Evolutionary conservation across 2,888 invertebrate genomes (phyloP), one percentile per base, ranked within the genome.

Genomic region (Scaptomyza tumidula): DNA sequence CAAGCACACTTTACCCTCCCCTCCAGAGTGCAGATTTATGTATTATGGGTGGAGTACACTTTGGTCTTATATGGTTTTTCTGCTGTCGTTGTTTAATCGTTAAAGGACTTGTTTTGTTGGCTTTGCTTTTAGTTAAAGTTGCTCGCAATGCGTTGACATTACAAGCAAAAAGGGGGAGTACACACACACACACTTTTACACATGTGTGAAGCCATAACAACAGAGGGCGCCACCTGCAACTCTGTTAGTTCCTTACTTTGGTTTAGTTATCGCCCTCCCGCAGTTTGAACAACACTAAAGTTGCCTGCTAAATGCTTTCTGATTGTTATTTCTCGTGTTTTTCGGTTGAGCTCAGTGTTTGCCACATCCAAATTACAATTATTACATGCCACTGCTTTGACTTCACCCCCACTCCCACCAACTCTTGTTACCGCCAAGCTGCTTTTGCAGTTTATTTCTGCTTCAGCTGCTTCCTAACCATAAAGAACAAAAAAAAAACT

Each of bases 311-410:
- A 90, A 90, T 90, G 88, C 80, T 90, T 89, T 88, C 83, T 87
- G 90, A 89, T 90, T 90, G 88, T 83, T 89, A 80, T 90, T 88
- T 90, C 86, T 86, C 90, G 88, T 90, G 88, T 89, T 82, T 58
- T 72, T 66, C 50, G 50, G 56, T 48, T 35, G 14, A 60, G 46
- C 70, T 55, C 55, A 54, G 61, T 72, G 65, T 71, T 78, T 68
- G 41, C 79, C 76, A 65, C 63, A 64, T 63, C 59, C 65, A 81
- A 71, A 75, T 71, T 81, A 75, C 77, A 75, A 75, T 75, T 75
- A 75, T 78, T 81, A 71, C 81, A 78, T 81, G 75, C 85, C 80
- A 62, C 73, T 75, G 76, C 54, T 27, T 52, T 24, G n/a, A 19
- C n/a, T 44, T 56, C 14, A 6, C 31, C 5, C n/a, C 6, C 3